Conservation (phyloP, 2,113 vertebrate species). For the Toxostoma redivivum region DNA sequence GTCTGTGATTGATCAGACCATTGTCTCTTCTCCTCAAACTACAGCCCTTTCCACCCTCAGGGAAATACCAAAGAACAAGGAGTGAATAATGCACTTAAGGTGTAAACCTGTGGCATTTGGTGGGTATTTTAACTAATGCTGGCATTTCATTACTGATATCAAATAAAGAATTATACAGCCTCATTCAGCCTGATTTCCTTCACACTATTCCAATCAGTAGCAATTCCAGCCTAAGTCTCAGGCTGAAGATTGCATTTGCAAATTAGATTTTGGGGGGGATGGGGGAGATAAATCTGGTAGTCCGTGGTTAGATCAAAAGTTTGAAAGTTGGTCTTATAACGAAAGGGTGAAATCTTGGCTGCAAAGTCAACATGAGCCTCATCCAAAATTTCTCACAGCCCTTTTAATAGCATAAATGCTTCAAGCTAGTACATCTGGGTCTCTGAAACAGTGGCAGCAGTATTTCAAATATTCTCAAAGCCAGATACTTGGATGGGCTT, state of each 20-base stretch:
- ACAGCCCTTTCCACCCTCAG: background rate
- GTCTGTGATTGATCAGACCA: conserved; percentile 16
- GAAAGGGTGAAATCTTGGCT: conserved; percentile 34
- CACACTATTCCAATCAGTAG: background rate
- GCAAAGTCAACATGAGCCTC: background rate
- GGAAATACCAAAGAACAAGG: conserved; percentile 10
- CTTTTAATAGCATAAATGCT: conserved; percentile 39
- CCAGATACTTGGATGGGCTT: conserved; percentile 41
- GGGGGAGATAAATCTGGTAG: background rate
- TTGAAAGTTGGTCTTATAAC: background rate
- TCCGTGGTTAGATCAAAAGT: background rate
- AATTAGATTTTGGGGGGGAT: background rate
- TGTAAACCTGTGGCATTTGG: background rate
- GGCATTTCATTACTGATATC: background rate
- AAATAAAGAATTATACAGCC: background rate
- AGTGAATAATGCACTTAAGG: background rate
- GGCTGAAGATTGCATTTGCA: background rate
- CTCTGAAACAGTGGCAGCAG: conserved; percentile 35
- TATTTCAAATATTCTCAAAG: conserved; percentile 51
- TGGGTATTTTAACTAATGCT: background rate
- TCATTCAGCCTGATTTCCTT: background rate
- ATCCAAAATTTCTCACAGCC: conserved; percentile 41
- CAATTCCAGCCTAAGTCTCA: background rate
- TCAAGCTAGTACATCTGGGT: conserved; percentile 41
- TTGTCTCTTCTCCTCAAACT: conserved; percentile 1